These are phyloP conservation scores for Hemiscyllium ocellatum DNA, from an alignment of 2,113 vertebrate species.

Conservation along the genomic window DNA sequence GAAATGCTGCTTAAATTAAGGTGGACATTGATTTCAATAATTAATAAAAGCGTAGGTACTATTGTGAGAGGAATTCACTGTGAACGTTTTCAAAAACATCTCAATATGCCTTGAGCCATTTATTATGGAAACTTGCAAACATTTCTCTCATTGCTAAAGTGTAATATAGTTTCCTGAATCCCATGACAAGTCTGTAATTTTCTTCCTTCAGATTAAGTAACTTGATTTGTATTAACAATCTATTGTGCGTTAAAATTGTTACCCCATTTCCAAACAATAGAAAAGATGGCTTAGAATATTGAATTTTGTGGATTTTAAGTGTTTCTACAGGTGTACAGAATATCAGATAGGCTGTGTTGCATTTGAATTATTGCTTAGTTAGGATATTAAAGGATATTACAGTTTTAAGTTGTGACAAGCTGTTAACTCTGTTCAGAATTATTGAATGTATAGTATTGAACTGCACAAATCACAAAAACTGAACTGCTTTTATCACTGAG, in stretches of 20 bases:
- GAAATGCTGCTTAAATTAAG: constrained; percentile 13
- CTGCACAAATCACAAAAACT: no score
- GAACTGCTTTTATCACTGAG: not conserved
- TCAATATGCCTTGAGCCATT: not conserved
- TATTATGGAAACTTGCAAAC: not conserved
- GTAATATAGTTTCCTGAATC: constrained; percentile 2
- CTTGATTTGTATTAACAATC: not conserved
- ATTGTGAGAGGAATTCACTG: not conserved
- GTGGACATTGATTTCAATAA: not conserved
- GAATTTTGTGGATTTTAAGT: not conserved
- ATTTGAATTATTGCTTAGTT: not conserved
- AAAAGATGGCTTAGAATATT: not conserved
- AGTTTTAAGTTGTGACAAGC: not conserved
- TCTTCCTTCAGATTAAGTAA: not conserved
- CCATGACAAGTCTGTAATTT: not conserved
- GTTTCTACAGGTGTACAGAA: not conserved
- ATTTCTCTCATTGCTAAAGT: not conserved
- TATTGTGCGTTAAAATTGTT: not conserved
- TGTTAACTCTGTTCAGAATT: not conserved
- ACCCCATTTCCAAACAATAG: not conserved
- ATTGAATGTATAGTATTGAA: not conserved
- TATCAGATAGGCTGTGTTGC: not conserved
- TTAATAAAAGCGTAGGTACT: not conserved
- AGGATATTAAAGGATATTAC: not conserved
- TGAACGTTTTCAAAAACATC: not conserved